A percentile compares a stretch with the other conserved stretches of the same genome.
These are phyloP conservation scores for Dolomedes plantarius DNA, from an alignment of 2,888 invertebrate species.

Conservation along the genomic window DNA sequence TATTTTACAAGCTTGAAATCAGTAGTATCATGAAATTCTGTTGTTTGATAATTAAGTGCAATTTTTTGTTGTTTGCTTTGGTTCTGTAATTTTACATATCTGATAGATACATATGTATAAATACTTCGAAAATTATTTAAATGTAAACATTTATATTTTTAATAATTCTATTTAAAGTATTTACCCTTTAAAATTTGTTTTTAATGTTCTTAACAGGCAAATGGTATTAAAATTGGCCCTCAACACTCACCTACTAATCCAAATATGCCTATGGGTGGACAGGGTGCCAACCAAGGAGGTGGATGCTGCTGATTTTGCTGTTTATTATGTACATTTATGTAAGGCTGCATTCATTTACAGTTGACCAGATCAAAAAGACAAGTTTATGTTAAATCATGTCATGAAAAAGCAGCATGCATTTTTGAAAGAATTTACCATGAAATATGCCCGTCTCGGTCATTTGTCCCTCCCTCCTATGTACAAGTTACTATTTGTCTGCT, in stretches of 20 bases:
- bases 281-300: constrained; percentile 86
- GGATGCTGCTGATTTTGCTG: constrained; percentile 85
- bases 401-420: constrained; percentile 7
- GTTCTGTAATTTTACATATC: too few species aligned
- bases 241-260: constrained; percentile 96
- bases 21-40: too few species aligned
- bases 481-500: neutral
- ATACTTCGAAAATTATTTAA: too few species aligned
- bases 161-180: too few species aligned
- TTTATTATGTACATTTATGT: constrained; percentile 12
- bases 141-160: too few species aligned
- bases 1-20: too few species aligned
- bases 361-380: constrained; percentile 33
- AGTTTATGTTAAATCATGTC: constrained; percentile 19
- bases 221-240: constrained; percentile 99
- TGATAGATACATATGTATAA: too few species aligned
- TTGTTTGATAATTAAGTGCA: too few species aligned
- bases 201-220: too few species aligned
- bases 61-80: too few species aligned
- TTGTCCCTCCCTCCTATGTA: constrained; percentile 7
- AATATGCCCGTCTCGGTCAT: constrained; percentile 12
- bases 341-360: constrained; percentile 29
- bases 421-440: constrained; percentile 3
- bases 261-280: constrained; percentile 86
- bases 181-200: too few species aligned